Conservation (phyloP, 2,797 vertebrate species). For the Strix occidentalis region DNA sequence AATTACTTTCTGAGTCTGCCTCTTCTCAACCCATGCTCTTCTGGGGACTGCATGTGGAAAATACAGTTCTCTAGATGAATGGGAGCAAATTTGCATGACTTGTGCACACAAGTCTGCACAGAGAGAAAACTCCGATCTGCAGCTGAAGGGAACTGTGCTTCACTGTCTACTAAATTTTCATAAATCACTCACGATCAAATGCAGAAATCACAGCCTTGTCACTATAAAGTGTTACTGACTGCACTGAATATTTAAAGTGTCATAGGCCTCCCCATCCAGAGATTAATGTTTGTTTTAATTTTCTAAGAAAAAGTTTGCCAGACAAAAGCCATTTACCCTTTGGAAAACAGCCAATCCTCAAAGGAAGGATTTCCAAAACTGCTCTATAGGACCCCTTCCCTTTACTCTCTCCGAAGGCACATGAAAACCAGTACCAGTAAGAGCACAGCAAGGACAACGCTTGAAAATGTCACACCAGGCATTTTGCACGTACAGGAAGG, state of each 20-base stretch:
- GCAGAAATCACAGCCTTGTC: background rate
- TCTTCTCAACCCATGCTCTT: background rate
- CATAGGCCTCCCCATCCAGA: background rate
- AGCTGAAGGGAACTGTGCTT: background rate
- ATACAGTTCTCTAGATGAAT: background rate
- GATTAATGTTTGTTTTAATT: conserved; percentile 15
- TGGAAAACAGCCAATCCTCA: background rate
- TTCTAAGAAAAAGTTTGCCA: background rate
- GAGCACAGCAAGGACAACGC: background rate
- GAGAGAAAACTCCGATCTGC: background rate
- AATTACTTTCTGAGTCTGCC: background rate
- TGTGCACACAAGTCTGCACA: background rate
- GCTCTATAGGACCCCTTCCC: background rate
- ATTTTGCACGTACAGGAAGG: fast-evolving
- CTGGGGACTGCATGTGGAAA: background rate
- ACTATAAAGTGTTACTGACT: background rate
- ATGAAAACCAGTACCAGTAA: background rate
- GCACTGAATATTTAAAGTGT: conserved; percentile 14
- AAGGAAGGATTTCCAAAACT: background rate
- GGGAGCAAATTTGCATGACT: background rate
- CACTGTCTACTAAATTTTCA: background rate
- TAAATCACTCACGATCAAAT: conserved; percentile 35
- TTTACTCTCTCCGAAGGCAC: background rate
- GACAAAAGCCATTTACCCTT: background rate
- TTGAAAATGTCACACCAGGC: background rate